Percentiles rank a stretch among this genome's conserved stretches.
phyloP scores from a whole-genome alignment of 2,888 invertebrate genomes.

The Norana najaformis region DNA sequence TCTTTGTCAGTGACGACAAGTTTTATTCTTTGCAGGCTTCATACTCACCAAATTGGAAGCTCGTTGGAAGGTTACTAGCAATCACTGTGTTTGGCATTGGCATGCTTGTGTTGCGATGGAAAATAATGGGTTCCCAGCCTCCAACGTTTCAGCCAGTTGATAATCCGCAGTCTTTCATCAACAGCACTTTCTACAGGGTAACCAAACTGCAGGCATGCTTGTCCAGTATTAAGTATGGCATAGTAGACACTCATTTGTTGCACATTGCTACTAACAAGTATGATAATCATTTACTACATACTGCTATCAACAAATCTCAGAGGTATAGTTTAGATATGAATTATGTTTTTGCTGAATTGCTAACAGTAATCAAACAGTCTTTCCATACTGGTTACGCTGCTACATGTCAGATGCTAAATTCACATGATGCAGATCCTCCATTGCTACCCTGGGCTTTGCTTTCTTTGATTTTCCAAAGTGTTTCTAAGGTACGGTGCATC shows the following conservation, averaged over 20 bases:
- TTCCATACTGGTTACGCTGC: too few species aligned
- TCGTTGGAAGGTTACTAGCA: slow-evolving; percentile 65
- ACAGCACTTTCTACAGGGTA: slow-evolving; percentile 71
- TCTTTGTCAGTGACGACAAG: too few species aligned
- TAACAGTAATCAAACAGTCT: too few species aligned
- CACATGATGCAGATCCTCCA: too few species aligned
- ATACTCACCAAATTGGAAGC: slow-evolving; percentile 34
- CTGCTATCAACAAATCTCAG: background rate
- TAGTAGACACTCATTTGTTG: background rate
- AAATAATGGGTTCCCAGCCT: slow-evolving; percentile 76
- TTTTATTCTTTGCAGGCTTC: background rate
- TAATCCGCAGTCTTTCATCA: slow-evolving; percentile 86
- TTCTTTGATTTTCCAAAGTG: too few species aligned
- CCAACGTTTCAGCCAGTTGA: slow-evolving; percentile 81
- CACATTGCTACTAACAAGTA: background rate
- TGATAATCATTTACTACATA: background rate
- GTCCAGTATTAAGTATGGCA: background rate
- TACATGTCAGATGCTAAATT: too few species aligned
- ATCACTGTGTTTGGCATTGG: slow-evolving; percentile 66
- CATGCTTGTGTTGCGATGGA: slow-evolving; percentile 72
- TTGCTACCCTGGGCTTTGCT: too few species aligned
- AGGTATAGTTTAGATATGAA: too few species aligned
- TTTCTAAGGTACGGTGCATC: too few species aligned
- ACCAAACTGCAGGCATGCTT: background rate
- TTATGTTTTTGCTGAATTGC: too few species aligned